phyloP scores from a whole-genome alignment of 2,888 invertebrate species.

The Calameuta filiformis region DNA sequence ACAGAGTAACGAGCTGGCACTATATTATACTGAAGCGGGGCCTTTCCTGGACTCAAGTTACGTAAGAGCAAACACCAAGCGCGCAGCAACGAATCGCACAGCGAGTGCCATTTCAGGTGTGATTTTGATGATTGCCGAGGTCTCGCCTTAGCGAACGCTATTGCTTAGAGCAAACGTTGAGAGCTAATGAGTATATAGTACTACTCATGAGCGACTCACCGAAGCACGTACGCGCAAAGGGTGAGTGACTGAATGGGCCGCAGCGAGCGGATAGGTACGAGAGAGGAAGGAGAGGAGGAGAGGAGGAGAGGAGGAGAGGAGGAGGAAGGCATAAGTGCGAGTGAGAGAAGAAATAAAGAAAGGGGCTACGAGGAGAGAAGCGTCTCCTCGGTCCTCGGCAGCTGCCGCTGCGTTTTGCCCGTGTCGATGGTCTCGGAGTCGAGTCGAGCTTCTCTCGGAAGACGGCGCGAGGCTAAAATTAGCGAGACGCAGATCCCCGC shows the following conservation, averaged over 20 bases:
- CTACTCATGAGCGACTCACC: no score
- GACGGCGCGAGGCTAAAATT: slow-evolving; percentile 50
- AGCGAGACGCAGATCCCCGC: slow-evolving; percentile 45
- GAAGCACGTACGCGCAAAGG: background rate
- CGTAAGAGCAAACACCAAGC: slow-evolving; percentile 8
- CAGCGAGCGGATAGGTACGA: slow-evolving; percentile 4
- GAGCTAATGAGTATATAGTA: no score
- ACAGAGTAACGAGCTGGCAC: no score
- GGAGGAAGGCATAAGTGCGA: no score
- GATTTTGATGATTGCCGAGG: no score
- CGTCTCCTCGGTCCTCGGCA: background rate
- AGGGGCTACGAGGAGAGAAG: background rate
- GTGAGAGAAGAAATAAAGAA: background rate
- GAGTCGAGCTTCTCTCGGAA: slow-evolving; percentile 21
- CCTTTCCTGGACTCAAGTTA: slow-evolving; percentile 26
- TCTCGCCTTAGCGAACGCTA: no score
- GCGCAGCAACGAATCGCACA: no score
- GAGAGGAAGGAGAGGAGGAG: no score
- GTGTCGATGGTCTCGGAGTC: slow-evolving; percentile 6
- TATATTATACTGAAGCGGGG: no score
- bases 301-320: no score
- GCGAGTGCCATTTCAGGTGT: no score
- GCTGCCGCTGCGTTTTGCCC: slow-evolving; percentile 9
- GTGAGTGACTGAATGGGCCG: slow-evolving; percentile 15
- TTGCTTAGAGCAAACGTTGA: no score